These are phyloP conservation scores for Narcine bancroftii DNA, from an alignment of 2,113 vertebrate species.

Conservation along the genomic window DNA sequence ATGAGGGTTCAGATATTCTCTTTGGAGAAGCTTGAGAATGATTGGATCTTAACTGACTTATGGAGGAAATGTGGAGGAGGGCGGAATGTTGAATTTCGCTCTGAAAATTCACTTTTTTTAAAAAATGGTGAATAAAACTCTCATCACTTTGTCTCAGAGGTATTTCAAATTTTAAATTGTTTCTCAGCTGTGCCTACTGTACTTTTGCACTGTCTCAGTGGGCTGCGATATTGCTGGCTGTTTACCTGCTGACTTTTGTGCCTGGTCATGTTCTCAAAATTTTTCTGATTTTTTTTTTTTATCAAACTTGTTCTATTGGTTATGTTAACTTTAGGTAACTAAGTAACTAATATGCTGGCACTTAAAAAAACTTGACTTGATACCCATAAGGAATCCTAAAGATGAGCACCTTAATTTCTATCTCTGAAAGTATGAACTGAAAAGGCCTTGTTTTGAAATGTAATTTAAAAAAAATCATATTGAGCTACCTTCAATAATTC, in stretches of 20 bases:
- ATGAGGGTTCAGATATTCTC: no score
- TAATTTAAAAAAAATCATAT: no score
- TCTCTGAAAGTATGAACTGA: no score
- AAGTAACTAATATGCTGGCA: not conserved
- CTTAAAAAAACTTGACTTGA: not conserved
- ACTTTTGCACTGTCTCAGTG: not conserved
- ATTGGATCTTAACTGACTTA: no score
- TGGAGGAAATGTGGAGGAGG: no score
- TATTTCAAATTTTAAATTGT: not conserved
- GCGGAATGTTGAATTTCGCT: not conserved
- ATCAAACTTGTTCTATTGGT: not conserved
- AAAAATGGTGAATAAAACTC: not conserved
- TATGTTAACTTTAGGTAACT: not conserved
- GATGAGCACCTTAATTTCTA: no score
- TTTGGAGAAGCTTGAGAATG: no score
- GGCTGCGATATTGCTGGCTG: not conserved
- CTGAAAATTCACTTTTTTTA: not conserved
- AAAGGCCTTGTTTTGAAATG: no score
- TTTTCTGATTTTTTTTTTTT: no score
- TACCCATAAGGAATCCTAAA: no score
- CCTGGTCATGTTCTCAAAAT: not conserved
- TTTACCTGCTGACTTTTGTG: not conserved
- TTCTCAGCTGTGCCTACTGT: not conserved
- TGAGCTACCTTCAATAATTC: not conserved
- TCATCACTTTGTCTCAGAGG: not conserved